Conservation (phyloP, 1,140 invertebrate species). For the Trachymyrmex cornetzi region DNA sequence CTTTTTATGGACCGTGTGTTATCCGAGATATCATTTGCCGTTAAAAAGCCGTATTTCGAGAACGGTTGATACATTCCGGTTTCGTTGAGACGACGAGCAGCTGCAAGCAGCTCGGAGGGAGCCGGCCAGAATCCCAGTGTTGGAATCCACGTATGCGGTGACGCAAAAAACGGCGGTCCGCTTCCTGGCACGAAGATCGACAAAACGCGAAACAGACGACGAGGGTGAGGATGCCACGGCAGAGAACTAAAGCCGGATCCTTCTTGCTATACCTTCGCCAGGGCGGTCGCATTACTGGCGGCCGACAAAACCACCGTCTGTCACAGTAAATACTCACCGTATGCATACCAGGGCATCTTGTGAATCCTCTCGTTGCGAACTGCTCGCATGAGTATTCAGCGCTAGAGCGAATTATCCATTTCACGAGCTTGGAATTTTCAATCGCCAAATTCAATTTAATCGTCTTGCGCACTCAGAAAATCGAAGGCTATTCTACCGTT, state of each 20-base stretch:
- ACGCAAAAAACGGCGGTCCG: conserved; percentile 61
- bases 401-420: conserved; percentile 44
- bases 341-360: conserved; percentile 69
- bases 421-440: conserved; percentile 64
- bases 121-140: conserved; percentile 12
- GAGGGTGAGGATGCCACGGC: conserved; percentile 32
- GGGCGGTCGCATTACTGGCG: conserved; percentile 71
- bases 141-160: conserved; percentile 34
- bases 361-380: neutral
- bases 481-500: conserved; percentile 16
- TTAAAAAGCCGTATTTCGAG: conserved; percentile 36
- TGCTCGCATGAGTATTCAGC: conserved; percentile 19
- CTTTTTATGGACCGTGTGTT: conserved; percentile 21
- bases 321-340: conserved; percentile 69
- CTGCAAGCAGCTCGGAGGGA: conserved; percentile 17
- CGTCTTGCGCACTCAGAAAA: conserved; percentile 12
- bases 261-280: conserved; percentile 58
- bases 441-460: conserved; percentile 58
- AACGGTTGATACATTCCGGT: conserved; percentile 26
- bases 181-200: conserved; percentile 53
- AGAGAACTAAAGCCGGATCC: conserved; percentile 61
- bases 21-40: conserved; percentile 20
- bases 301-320: conserved; percentile 68
- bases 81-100: conserved; percentile 19
- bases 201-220: conserved; percentile 76